Evolutionary conservation across 2,888 invertebrate genomes (phyloP), one percentile per base, ranked within the genome.

Genomic region (Cryptophagus acutangulus): DNA sequence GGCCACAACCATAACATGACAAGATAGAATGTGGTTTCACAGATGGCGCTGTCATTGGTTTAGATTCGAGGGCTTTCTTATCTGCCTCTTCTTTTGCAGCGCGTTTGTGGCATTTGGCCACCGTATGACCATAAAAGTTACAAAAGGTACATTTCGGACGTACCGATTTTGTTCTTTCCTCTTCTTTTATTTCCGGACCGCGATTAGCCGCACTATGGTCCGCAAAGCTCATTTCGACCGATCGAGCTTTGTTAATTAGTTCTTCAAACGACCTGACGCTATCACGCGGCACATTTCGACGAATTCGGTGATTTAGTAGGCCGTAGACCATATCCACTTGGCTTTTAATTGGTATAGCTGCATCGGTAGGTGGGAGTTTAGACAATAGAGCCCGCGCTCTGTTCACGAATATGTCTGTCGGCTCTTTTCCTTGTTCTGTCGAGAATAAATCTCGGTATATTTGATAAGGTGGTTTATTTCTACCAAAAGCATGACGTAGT

Each of bases 141-240:
- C 14, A 17, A 37, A 41, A 36, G 18, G 18, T 13, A 36, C 39
- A 33, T 28, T n/a, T 15, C 29, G 10, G n/a, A 13, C 5, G 5
- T 29, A 41, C 45, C 42, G 41, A 48, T 48, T 46, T 41, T 38
- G 49, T 44, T 50, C 51, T 49, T 49, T 46, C n/a, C n/a, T n/a
- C n/a, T n/a, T n/a, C n/a, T n/a, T n/a, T n/a, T n/a, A n/a, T n/a
- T n/a, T n/a, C n/a, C n/a, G n/a, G n/a, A n/a, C n/a, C n/a, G n/a
- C n/a, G n/a, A n/a, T n/a, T n/a, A n/a, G n/a, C n/a, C n/a, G n/a
- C n/a, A n/a, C n/a, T n/a, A n/a, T n/a, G n/a, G n/a, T n/a, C n/a
- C n/a, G n/a, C n/a, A n/a, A n/a, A n/a, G n/a, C n/a, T n/a, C n/a
- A n/a, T n/a, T n/a, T n/a, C n/a, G n/a, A n/a, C n/a, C n/a, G n/a